A percentile compares a stretch with the other conserved stretches of the same genome.
Conservation (phyloP, 2,888 invertebrate species). For the Lasioglossum figueresi region DNA sequence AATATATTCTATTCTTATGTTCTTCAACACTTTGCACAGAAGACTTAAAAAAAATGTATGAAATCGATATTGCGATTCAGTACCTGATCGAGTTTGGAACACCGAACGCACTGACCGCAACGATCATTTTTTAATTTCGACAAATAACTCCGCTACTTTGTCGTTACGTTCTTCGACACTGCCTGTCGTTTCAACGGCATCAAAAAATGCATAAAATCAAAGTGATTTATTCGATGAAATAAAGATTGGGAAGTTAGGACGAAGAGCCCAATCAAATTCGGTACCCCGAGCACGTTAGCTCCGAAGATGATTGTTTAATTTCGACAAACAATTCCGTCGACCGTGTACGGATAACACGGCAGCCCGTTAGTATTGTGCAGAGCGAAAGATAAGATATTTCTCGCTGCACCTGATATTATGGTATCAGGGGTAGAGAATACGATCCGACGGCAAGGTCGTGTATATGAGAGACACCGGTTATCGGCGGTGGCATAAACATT, state of each 20-base stretch:
- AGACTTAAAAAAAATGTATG: no score
- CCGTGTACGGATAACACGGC: neutral
- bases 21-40: no score
- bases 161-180: no score
- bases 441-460: neutral
- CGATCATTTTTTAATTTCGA: no score
- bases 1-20: no score
- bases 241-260: neutral
- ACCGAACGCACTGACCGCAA: no score
- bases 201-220: no score
- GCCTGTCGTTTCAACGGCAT: no score
- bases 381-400: neutral
- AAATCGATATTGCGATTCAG: no score
- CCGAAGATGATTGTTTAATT: neutral
- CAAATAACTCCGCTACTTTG: no score
- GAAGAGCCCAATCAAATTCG: neutral
- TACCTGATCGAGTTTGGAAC: no score
- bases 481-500: slow-evolving; percentile 36
- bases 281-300: neutral
- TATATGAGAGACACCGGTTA: neutral
- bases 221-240: neutral
- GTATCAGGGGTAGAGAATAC: neutral
- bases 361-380: neutral
- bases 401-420: neutral
- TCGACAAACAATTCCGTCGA: neutral